Evolutionary conservation across 2,888 invertebrate genomes (phyloP), one percentile per base, ranked within the genome.

Genomic region (Chorisops tibialis): DNA sequence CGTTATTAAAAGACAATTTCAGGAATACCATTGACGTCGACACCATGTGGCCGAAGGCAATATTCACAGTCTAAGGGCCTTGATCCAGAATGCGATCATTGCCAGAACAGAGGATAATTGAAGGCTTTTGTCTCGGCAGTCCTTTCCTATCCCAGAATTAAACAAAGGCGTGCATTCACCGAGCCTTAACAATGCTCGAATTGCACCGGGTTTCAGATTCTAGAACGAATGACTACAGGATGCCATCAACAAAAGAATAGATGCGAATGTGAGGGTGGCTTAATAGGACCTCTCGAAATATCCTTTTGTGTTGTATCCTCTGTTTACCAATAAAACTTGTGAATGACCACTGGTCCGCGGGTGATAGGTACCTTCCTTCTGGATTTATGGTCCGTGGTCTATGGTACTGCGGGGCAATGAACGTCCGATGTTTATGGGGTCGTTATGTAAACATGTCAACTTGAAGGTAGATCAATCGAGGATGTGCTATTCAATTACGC

Each of bases 181-280:
- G n/a, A n/a, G n/a, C 22, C 5, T 1, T 48, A 16, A 21, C 52
- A 41, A 54, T 43, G 56, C 43, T 43, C 18, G 18, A 18, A 24
- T 24, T 54, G 52, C 52, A 54, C 24, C 43, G 43, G 22, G 30
- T 18, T 16, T 18, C 35, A 35, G 14, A 24, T 7, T 22, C 1
- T 4, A 22, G 22, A 22, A 48, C 41, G 30, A 35, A 12, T 14
- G 19, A 18, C 5, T 18, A 11, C 45, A 24, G 11, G 14, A 54
- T 43, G 43, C 21, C 38, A 24, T 56, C 45, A 16, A 56, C 22
- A 35, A 45, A 52, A 52, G 51, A 38, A 52, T 38, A 47, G 30
- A 43, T 30, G 30, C 30, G n/a, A 56, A 45, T 56, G 56, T 18
- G 56, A 56, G 56, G 56, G 56, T 56, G 56, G 56, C 24, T 41